These are phyloP conservation scores for Eutolmus rufibarbis DNA, from an alignment of 2,888 invertebrate species.

Conservation along the genomic window DNA sequence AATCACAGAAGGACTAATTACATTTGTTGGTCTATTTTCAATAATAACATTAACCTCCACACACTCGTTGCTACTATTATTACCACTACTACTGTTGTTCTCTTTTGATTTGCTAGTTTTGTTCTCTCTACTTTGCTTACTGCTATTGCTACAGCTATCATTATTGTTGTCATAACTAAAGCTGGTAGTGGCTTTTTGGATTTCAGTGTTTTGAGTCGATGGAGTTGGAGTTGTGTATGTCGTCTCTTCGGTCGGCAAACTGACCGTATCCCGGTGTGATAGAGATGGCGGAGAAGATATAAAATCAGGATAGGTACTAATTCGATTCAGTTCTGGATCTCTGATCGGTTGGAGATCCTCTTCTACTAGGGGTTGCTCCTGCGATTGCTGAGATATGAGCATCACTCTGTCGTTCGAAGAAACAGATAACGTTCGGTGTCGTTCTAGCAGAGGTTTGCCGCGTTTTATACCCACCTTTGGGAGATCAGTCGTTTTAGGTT, in stretches of 20 bases:
- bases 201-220: constrained; percentile 35
- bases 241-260: neutral
- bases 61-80: constrained; percentile 47
- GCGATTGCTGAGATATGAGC: constrained; percentile 43
- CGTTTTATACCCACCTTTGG: constrained; percentile 21
- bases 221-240: constrained; percentile 28
- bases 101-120: constrained; percentile 42
- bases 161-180: constrained; percentile 49
- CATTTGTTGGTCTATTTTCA: constrained; percentile 47
- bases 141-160: constrained; percentile 45
- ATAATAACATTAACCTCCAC: constrained; percentile 47
- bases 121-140: constrained; percentile 28
- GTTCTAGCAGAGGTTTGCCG: constrained; percentile 53
- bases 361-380: constrained; percentile 37
- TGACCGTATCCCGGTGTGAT: neutral
- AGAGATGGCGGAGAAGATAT: constrained; percentile 22
- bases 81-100: constrained; percentile 21
- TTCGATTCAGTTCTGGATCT: constrained; percentile 31
- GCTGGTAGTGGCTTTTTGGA: constrained; percentile 44
- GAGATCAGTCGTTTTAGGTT: neutral
- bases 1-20: constrained; percentile 56
- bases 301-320: constrained; percentile 1
- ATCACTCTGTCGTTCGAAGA: constrained; percentile 54
- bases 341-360: neutral
- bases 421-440: constrained; percentile 59